A percentile compares a stretch with the other conserved stretches of the same genome.
Evolutionary conservation across 2,888 invertebrate species (phyloP).

Genomic region (Cephus pygmeus): DNA sequence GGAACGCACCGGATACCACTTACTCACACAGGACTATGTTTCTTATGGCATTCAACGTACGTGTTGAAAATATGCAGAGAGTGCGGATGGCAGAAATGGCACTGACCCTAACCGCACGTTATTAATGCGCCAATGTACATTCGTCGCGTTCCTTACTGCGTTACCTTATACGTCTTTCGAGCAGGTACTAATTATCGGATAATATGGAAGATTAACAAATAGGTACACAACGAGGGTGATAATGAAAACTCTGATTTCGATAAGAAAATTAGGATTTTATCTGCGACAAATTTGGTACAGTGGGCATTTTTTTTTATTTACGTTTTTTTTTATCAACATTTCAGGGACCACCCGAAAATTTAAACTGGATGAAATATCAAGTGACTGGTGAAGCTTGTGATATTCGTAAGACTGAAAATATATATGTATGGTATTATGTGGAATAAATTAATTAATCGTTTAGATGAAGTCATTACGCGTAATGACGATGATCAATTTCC

Average conservation of each 20-base stretch:
- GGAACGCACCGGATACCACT: slow-evolving; percentile 14
- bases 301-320: background rate
- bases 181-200: background rate
- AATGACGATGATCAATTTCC: background rate
- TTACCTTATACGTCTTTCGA: background rate
- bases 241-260: background rate
- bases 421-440: background rate
- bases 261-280: no score
- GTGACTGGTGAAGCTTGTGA: background rate
- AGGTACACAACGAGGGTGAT: background rate
- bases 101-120: slow-evolving; percentile 24
- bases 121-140: slow-evolving; percentile 1
- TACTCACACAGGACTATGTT: background rate
- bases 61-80: background rate
- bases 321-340: background rate
- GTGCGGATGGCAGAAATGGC: slow-evolving; percentile 3
- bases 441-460: background rate
- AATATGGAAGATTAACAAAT: background rate
- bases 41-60: background rate
- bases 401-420: background rate
- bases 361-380: background rate
- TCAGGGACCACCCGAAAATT: background rate
- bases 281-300: background rate
- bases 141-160: background rate
- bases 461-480: background rate